Evolutionary conservation across 2,888 invertebrate species (phyloP).

Genomic region (Drosophila siamana): DNA sequence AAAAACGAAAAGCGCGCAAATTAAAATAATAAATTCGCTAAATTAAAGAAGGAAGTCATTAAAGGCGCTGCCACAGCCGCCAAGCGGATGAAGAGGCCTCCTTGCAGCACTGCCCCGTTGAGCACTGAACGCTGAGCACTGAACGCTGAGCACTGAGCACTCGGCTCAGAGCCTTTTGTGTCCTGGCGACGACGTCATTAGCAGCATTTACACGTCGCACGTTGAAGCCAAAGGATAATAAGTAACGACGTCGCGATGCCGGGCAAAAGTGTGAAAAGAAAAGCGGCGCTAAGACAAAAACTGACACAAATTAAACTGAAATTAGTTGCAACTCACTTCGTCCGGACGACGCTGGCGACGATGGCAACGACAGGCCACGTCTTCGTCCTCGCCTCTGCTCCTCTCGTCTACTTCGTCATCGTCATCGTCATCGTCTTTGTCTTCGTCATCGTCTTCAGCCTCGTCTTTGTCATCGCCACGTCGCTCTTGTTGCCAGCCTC

Average conservation of each 20-base stretch:
- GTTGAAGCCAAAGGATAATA: constrained; percentile 69
- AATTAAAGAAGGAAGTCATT: constrained; percentile 75
- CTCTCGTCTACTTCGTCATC: background rate
- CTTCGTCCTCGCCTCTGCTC: background rate
- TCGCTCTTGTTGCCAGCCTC: constrained; percentile 1
- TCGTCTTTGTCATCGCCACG: background rate
- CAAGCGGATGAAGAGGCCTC: constrained; percentile 33
- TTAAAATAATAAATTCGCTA: constrained; percentile 78
- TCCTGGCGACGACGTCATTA: constrained; percentile 72
- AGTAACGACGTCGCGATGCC: constrained; percentile 53
- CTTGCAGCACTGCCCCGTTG: constrained; percentile 15
- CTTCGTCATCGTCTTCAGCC: constrained; percentile 4
- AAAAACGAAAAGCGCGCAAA: constrained; percentile 69
- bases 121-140: constrained; percentile 31
- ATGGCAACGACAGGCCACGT: constrained; percentile 25
- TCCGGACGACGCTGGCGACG: constrained; percentile 16
- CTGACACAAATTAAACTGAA: constrained; percentile 81
- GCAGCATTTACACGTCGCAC: constrained; percentile 76
- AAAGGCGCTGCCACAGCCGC: constrained; percentile 34
- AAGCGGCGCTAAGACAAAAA: constrained; percentile 60
- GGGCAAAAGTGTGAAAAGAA: constrained; percentile 65
- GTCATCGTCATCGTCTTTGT: background rate
- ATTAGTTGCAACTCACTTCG: constrained; percentile 76
- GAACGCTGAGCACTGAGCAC: constrained; percentile 15
- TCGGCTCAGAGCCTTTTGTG: constrained; percentile 52